Conservation (phyloP, 2,797 vertebrate species). For the Ceyx erithaca region DNA sequence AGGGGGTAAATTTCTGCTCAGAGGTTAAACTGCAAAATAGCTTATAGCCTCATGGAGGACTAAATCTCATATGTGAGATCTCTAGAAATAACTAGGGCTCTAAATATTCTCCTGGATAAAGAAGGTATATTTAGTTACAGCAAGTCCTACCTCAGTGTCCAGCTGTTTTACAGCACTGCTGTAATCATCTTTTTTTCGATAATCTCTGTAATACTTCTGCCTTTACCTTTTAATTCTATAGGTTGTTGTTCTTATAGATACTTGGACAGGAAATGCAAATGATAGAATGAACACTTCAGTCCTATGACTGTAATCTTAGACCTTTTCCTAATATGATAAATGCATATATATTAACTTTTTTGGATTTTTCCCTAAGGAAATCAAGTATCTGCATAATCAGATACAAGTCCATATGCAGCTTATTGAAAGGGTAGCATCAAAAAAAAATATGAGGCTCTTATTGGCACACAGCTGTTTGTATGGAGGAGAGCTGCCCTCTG, state of each 20-base stretch:
- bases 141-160: background rate
- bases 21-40: background rate
- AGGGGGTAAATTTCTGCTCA: background rate
- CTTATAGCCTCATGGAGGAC: background rate
- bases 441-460: background rate
- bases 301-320: background rate
- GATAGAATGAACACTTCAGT: background rate
- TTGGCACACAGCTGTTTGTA: background rate
- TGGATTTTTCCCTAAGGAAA: background rate
- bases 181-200: background rate
- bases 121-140: background rate
- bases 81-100: background rate
- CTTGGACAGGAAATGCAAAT: background rate
- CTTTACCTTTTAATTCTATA: background rate
- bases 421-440: background rate
- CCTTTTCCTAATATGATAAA: background rate
- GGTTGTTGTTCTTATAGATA: background rate
- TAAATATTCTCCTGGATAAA: background rate
- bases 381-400: background rate
- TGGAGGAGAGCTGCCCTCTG: slow-evolving; percentile 37
- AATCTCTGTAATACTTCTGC: background rate
- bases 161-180: background rate
- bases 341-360: background rate
- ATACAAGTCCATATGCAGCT: background rate
- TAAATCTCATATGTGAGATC: background rate